Base-by-base conservation (phyloP, 2,797 vertebrate species). In the Xenops minutus region DNA sequence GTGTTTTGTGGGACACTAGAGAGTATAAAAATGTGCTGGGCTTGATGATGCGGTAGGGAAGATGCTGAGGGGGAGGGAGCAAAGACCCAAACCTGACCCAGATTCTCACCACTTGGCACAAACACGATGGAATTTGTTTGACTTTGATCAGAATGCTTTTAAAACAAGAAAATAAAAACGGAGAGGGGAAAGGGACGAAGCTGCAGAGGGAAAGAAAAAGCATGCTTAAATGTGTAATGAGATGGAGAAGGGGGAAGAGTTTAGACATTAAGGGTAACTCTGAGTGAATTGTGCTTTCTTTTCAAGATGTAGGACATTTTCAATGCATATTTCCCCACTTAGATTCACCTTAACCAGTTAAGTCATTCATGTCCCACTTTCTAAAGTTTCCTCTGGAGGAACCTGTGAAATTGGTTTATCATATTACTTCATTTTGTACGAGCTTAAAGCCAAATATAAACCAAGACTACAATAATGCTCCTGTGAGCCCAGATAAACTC, bases 371-470 rank as follows among this genome's bases (percentile, higher is more conserved):
- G 85, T 51, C 88, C 92, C 86, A 95, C 67, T 95, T 92, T 83
- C 75, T 63, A 46, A 91, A 93, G 89, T 88, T 86, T 93, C 77
- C 92, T 97, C 94, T 85, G 61, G 94, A 91, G 93, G 34, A 95
- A 87, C 72, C 84, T 91, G 75, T 71, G 83, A 96, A 89, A 94
- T 94, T 91, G 75, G 84, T 71, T 96, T 92, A 92, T 93, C 3
- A 12, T 43, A 87, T 92, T 93, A 94, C 73, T 92, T 95, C 82
- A 84, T 84, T 93, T 79, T 61, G 51, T 81, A 34, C 39, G 59
- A 90, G 77, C 91, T 96, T 94, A 91, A 89, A 96, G 89, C 87
- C 92, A 95, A 94, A 94, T 78, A 93, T 67, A 93, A 96, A 93
- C 88, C 87, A 82, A 84, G 66, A 32, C 87, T 91, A 92, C 48